Evolutionary conservation across 2,797 vertebrate species (phyloP), one percentile per base, ranked within the genome.

Genomic region (Hipposideros larvatus): DNA sequence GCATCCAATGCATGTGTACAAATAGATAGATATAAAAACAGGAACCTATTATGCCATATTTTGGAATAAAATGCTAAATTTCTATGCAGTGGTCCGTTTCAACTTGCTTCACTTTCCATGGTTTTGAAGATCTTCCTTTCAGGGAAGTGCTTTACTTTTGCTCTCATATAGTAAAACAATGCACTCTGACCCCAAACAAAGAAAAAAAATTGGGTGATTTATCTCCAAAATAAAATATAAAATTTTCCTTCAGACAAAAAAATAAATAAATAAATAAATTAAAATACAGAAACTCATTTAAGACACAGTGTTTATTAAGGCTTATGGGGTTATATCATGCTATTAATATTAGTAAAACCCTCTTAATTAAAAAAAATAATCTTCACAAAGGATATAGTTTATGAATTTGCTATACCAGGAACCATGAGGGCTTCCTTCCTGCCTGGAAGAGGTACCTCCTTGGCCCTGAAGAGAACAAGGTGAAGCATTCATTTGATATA

Each of bases 171-270:
- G 7, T 65, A 51, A 96, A 95, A 43, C 18, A 90, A 94, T 3
- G 31, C 15, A 24, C 14, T 0, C 41, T 6, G 24, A 48, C 28
- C 68, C 26, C 34, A 4, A 66, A 57, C 59, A 77, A 79, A 48
- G 24, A 74, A 59, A 18, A 41, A 53, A 65, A 75, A 14, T 18
- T 15, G 21, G 21, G 26, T 75, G 24, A 68, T 37, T 68, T 43
- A 66, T 57, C 66, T 48, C 68, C 1, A 86, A 73, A 91, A 94
- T 8, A 80, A 92, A 96, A 91, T 21, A 19, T 15, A 19, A 3
- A 78, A 24, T 66, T 94, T 80, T 61, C 24, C 43, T 92, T 90
- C n/a, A 66, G 55, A 92, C 22, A 31, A 91, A 87, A 84, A 90
- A 87, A n/a, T 3, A 13, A 31, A 74, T 48, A 48, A 92, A 51